phyloP scores from a whole-genome alignment of 2,113 vertebrate species.

The Sylvilagus bachmani region DNA sequence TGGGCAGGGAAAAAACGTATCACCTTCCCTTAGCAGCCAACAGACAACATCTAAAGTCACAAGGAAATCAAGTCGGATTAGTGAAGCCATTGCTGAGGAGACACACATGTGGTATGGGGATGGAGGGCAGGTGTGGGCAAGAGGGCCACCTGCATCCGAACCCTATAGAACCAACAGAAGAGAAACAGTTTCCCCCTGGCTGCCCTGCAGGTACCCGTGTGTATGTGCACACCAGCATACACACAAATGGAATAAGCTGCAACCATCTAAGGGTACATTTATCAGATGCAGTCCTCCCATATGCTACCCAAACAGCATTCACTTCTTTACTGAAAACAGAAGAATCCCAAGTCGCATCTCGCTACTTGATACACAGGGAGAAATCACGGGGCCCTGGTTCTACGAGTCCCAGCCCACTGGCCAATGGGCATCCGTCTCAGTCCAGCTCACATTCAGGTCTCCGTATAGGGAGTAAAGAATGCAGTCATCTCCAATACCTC shows the following conservation, averaged over 20 bases:
- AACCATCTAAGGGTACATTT: neutral
- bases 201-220: neutral
- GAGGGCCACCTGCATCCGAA: neutral
- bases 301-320: neutral
- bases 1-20: neutral
- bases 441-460: neutral
- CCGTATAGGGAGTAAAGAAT: neutral
- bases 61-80: neutral
- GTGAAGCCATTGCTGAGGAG: neutral
- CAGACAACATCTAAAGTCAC: neutral
- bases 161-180: neutral
- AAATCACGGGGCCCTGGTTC: neutral
- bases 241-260: fast-evolving
- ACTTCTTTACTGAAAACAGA: neutral
- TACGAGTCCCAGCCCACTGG: neutral
- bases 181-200: neutral
- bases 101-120: neutral
- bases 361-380: neutral
- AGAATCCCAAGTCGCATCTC: neutral
- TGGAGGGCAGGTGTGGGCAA: neutral
- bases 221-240: neutral
- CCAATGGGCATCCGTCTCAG: neutral
- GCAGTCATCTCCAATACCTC: neutral
- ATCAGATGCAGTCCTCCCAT: neutral
- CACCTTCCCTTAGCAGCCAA: neutral